These are phyloP conservation scores for Trachurus trachurus DNA, from an alignment of 2,797 vertebrate species.

Conservation along the genomic window DNA sequence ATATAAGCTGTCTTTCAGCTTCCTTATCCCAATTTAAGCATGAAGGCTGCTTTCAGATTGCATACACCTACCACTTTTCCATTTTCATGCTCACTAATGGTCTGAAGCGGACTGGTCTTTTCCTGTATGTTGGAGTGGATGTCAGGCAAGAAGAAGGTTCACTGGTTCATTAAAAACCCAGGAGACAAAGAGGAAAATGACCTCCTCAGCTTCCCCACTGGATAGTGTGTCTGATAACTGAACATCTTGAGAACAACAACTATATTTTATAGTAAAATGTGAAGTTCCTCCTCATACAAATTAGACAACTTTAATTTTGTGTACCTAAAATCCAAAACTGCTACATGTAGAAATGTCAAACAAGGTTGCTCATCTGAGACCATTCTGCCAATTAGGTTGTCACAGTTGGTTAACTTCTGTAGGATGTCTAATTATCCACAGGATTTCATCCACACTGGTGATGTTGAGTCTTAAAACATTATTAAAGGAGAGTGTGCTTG, in stretches of 20 bases:
- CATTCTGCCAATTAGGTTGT: conserved; percentile 24
- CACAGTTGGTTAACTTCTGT: background rate
- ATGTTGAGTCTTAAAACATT: conserved; percentile 8
- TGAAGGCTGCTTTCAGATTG: conserved; percentile 41
- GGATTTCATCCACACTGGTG: conserved; percentile 20
- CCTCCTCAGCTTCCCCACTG: conserved; percentile 2
- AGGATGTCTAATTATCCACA: conserved; percentile 32
- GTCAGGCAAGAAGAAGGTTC: conserved; percentile 42
- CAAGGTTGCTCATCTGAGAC: conserved; percentile 11
- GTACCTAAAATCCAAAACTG: background rate
- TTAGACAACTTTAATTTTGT: background rate
- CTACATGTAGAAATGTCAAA: background rate
- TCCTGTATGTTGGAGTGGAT: conserved; percentile 22
- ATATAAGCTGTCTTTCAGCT: conserved; percentile 39
- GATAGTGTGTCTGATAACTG: background rate
- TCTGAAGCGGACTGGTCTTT: conserved; percentile 27
- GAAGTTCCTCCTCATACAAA: background rate
- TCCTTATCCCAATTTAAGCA: conserved; percentile 50
- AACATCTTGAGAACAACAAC: background rate
- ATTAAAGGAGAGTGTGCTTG: conserved; percentile 7
- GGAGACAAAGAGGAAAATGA: background rate
- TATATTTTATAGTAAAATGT: background rate
- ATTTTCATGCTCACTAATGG: conserved; percentile 42
- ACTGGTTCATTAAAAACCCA: conserved; percentile 59
- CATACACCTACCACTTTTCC: background rate